Conservation (phyloP, 2,797 vertebrate genomes). For the Coregonus sp. region DNA sequence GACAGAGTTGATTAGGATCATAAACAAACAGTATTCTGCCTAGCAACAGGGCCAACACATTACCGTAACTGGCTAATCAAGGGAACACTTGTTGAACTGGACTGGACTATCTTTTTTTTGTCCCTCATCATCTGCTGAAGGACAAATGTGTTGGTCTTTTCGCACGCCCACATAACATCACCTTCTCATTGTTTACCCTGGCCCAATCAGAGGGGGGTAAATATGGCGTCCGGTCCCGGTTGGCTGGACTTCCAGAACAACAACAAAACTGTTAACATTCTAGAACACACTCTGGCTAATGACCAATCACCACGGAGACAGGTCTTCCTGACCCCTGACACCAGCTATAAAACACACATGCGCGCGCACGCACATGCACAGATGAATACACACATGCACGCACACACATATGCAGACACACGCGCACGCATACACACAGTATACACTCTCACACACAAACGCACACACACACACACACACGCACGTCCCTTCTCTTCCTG, state of each 20-base stretch:
- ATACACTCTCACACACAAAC: too few relatives aligned
- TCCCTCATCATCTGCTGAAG: background rate
- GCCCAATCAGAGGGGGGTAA: conserved; percentile 61
- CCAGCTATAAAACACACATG: background rate
- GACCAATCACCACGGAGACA: conserved; percentile 34
- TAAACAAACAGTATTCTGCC: background rate
- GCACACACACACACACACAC: background rate
- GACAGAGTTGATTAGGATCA: background rate
- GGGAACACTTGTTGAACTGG: background rate
- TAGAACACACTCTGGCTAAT: conserved; percentile 3
- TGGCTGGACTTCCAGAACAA: conserved; percentile 60
- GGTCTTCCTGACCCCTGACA: background rate
- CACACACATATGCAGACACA: background rate
- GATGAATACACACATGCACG: background rate
- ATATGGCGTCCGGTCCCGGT: conserved; percentile 50
- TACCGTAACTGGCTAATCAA: background rate
- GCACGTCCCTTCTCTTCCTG: background rate
- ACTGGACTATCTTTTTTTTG: background rate
- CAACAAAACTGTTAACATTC: conserved; percentile 26
- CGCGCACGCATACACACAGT: background rate
- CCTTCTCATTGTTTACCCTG: conserved; percentile 60
- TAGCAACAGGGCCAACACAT: background rate
- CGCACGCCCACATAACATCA: conserved; percentile 13
- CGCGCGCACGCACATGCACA: background rate
- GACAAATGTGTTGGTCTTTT: background rate